Conservation (phyloP, 2,888 invertebrate genomes). For the Andrena hattorfiana region DNA sequence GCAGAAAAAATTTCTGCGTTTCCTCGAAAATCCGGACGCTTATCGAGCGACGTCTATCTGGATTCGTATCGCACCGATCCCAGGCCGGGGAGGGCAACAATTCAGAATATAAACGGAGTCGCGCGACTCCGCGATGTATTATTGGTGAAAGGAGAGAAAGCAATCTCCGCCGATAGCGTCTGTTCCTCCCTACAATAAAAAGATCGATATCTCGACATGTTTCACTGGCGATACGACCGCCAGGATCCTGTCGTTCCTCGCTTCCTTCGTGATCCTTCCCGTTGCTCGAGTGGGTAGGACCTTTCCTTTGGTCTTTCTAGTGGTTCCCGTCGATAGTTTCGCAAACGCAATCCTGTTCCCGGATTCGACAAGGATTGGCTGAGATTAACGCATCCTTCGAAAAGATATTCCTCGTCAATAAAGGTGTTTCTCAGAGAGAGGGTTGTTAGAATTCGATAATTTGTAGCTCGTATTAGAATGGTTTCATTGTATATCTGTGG, state of each 20-base stretch:
- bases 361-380: slow-evolving; percentile 51
- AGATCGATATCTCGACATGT: slow-evolving; percentile 60
- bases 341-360: slow-evolving; percentile 11
- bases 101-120: slow-evolving; percentile 52
- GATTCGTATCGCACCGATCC: slow-evolving; percentile 46
- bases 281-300: slow-evolving; percentile 43
- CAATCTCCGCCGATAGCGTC: slow-evolving; percentile 48
- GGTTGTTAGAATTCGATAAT: background rate
- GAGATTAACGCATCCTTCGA: slow-evolving; percentile 31
- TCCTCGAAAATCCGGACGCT: slow-evolving; percentile 24
- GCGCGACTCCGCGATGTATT: slow-evolving; percentile 47
- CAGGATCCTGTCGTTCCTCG: slow-evolving; percentile 55
- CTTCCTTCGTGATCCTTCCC: slow-evolving; percentile 62
- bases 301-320: slow-evolving; percentile 11
- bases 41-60: slow-evolving; percentile 48
- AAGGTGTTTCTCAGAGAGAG: background rate
- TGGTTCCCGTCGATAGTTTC: slow-evolving; percentile 20
- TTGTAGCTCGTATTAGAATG: background rate
- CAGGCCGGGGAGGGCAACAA: slow-evolving; percentile 21
- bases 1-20: slow-evolving; percentile 7
- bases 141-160: slow-evolving; percentile 50
- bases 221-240: slow-evolving; percentile 60
- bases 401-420: background rate
- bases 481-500: no score
- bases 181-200: slow-evolving; percentile 42